phyloP scores from a whole-genome alignment of 2,888 invertebrate species.

The Spialia ferax region DNA sequence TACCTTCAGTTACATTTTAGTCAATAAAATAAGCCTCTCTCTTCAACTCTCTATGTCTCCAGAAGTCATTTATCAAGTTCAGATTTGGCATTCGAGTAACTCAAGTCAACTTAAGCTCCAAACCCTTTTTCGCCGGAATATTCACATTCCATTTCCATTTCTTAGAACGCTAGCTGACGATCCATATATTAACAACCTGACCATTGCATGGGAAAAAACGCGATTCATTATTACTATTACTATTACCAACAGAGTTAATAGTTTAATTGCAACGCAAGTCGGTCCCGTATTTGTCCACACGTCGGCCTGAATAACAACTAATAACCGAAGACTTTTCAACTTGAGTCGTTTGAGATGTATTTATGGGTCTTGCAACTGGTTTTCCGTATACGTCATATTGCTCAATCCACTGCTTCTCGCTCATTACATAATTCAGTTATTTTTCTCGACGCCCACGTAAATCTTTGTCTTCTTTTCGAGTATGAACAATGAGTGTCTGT shows the following conservation, averaged over 20 bases:
- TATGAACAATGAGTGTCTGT: constrained; percentile 68
- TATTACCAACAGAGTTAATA: constrained; percentile 29
- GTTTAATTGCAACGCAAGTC: constrained; percentile 34
- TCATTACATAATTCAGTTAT: constrained; percentile 66
- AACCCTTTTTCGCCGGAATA: too few relatives aligned
- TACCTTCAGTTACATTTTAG: too few relatives aligned
- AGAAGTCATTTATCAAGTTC: too few relatives aligned
- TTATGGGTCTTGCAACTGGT: constrained; percentile 52
- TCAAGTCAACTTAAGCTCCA: too few relatives aligned
- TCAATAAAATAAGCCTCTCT: too few relatives aligned
- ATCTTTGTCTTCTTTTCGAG: constrained; percentile 51
- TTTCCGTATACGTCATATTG: constrained; percentile 53
- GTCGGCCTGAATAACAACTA: constrained; percentile 52
- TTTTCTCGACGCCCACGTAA: constrained; percentile 68
- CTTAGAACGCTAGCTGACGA: constrained; percentile 1
- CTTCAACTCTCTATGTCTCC: too few relatives aligned
- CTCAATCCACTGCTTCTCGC: constrained; percentile 60
- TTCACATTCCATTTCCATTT: constrained; percentile 4
- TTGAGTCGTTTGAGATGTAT: constrained; percentile 47
- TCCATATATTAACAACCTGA: constrained; percentile 1
- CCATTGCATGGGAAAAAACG: constrained; percentile 18
- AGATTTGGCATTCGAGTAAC: too few relatives aligned
- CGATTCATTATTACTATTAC: constrained; percentile 23
- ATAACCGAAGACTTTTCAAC: constrained; percentile 49
- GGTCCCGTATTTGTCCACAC: constrained; percentile 44